Conservation (phyloP, 1,140 invertebrate species). For the Drosophila arawakana region DNA sequence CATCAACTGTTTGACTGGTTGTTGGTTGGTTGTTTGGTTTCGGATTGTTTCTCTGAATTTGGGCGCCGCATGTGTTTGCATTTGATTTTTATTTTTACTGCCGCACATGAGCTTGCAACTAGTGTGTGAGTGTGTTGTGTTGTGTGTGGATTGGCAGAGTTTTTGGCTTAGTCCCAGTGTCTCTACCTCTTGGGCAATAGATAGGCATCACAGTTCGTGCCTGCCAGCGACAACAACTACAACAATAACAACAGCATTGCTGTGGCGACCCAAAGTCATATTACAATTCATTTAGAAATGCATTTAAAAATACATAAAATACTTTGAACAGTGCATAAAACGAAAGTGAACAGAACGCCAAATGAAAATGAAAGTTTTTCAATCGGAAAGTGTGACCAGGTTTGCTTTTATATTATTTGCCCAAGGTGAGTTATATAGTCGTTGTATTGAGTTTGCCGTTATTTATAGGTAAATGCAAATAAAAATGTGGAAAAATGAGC, state of each 20-base stretch:
- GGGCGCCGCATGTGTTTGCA: constrained; percentile 73
- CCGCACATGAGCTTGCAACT: constrained; percentile 74
- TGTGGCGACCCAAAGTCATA: constrained; percentile 46
- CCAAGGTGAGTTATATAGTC: background rate
- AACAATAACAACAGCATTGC: constrained; percentile 10
- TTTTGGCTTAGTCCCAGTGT: constrained; percentile 2
- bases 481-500: background rate
- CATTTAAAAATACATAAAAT: constrained; percentile 82
- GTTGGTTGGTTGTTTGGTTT: constrained; percentile 38
- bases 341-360: constrained; percentile 70
- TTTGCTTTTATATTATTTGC: background rate
- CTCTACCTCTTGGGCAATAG: constrained; percentile 57
- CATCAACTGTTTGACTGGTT: constrained; percentile 38
- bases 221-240: constrained; percentile 35
- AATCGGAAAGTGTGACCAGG: constrained; percentile 57
- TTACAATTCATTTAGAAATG: constrained; percentile 83
- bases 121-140: constrained; percentile 22
- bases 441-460: constrained; percentile 8
- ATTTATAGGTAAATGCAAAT: background rate
- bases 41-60: constrained; percentile 47
- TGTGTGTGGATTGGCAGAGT: constrained; percentile 22
- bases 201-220: constrained; percentile 76
- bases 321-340: constrained; percentile 49
- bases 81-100: constrained; percentile 78
- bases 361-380: constrained; percentile 75